phyloP scores from a whole-genome alignment of 2,888 invertebrate genomes.

The Cephus spinipes region DNA sequence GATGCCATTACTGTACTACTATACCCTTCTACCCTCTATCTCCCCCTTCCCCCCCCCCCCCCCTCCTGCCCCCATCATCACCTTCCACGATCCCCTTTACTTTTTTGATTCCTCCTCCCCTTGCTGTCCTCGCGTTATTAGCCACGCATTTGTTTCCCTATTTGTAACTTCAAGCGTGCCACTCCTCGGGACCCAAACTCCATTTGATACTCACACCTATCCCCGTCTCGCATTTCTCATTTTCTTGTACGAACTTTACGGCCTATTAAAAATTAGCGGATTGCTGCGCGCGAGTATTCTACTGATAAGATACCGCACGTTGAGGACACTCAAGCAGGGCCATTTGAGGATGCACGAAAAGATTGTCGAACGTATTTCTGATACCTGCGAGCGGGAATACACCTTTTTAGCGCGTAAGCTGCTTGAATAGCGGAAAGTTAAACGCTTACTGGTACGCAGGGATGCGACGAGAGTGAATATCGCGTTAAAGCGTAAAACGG shows the following conservation, averaged over 20 bases:
- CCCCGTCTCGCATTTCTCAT: background rate
- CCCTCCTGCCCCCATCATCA: background rate
- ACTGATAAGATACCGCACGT: slow-evolving; percentile 10
- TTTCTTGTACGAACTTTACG: background rate
- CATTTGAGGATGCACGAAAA: background rate
- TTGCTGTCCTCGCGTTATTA: slow-evolving; percentile 10
- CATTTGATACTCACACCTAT: background rate
- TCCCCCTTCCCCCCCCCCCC: background rate
- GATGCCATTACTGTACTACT: background rate
- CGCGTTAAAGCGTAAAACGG: background rate
- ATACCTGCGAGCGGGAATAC: background rate
- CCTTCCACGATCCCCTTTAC: slow-evolving; percentile 8
- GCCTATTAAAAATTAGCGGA: background rate
- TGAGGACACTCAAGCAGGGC: background rate
- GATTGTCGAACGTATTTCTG: background rate
- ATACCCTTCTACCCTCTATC: background rate
- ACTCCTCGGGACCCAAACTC: background rate
- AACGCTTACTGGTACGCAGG: background rate
- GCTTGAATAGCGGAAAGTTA: background rate
- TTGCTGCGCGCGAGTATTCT: background rate
- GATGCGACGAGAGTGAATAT: background rate
- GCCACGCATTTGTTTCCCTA: slow-evolving; percentile 6
- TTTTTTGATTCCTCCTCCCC: slow-evolving; percentile 1
- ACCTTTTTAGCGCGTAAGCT: background rate
- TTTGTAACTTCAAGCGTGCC: slow-evolving; percentile 11